Percentiles rank a stretch among this genome's conserved stretches.
Conservation (phyloP, 2,888 invertebrate species). For the Lepidonotus clava region DNA sequence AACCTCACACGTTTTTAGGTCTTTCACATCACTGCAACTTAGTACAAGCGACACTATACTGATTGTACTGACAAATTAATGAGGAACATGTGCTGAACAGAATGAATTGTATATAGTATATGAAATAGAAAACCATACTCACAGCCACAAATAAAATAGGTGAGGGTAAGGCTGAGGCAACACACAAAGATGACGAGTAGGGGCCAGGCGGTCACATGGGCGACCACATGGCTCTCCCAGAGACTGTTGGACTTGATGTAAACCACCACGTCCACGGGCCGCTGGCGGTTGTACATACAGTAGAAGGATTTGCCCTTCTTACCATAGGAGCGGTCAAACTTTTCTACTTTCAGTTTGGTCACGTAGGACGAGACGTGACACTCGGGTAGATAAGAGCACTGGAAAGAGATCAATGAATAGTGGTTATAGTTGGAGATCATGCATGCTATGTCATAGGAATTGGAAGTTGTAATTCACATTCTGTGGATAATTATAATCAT, state of each 20-base stretch:
- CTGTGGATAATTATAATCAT: too few species aligned
- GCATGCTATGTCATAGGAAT: too few species aligned
- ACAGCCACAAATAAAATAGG: conserved; percentile 41
- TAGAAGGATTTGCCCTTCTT: background rate
- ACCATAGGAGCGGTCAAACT: conserved; percentile 26
- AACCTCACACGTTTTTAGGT: too few species aligned
- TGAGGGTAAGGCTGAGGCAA: conserved; percentile 12
- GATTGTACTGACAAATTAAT: too few species aligned
- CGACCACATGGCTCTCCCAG: conserved; percentile 13
- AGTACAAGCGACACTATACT: too few species aligned
- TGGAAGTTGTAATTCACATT: too few species aligned
- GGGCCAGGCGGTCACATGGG: conserved; percentile 30
- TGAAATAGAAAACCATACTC: background rate
- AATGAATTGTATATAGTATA: too few species aligned
- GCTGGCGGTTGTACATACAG: conserved; percentile 35
- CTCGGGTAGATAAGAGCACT: background rate
- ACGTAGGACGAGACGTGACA: background rate
- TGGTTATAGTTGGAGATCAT: too few species aligned
- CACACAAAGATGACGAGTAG: conserved; percentile 11
- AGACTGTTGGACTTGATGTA: background rate
- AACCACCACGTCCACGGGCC: background rate
- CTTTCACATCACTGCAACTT: too few species aligned
- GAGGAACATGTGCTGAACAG: too few species aligned
- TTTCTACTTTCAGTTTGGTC: background rate
- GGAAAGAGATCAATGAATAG: background rate